Evolutionary conservation across 2,113 vertebrate genomes (phyloP), one percentile per base, ranked within the genome.

Genomic region (Labeo rohita): DNA sequence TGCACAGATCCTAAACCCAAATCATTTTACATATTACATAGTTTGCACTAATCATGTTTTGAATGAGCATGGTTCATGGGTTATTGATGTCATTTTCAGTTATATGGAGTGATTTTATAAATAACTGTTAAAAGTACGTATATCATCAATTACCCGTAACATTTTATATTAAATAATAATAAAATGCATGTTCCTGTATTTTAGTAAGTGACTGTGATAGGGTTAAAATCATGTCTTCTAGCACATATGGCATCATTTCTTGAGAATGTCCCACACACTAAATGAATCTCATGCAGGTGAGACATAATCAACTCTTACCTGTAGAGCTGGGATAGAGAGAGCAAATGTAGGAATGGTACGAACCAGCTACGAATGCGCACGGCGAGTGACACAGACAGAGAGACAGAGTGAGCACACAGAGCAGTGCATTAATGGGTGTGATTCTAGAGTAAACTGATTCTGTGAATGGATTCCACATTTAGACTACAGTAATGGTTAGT

Each of bases 301-400:
- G 59, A 75, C 52, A 15, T 81, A 75, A 56, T 74, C 47, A 54
- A 56, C 36, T 92, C 96, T 97, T 97, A 98, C 96, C 96, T 97
- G 96, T 82, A 95, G 93, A 84, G 94, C 95, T 86, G 95, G 95
- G 87, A 96, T 94, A 95, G 93, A 96, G 93, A 97, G 94, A 86
- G 95, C 95, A 96, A 97, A 97, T 92, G 93, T 94, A 93, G 95
- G 93, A 91, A 97, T 95, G 95, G 91, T 93, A 93, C 94, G 94
- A 92, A 93, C 93, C 91, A 95, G 95, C 97, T 98, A 96, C 91
- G 94, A 92, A 93, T 78, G 94, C 85, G 91, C 74, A 90, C 82
- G 89, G 88, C 73, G 87, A 88, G 92, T 76, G 94, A 91, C 89
- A 89, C 87, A 93, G 77, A 93, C 88, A 91, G 87, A 90, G 84